Base-by-base conservation (phyloP, 2,113 vertebrate genomes). In the Odontophorus gujanensis region DNA sequence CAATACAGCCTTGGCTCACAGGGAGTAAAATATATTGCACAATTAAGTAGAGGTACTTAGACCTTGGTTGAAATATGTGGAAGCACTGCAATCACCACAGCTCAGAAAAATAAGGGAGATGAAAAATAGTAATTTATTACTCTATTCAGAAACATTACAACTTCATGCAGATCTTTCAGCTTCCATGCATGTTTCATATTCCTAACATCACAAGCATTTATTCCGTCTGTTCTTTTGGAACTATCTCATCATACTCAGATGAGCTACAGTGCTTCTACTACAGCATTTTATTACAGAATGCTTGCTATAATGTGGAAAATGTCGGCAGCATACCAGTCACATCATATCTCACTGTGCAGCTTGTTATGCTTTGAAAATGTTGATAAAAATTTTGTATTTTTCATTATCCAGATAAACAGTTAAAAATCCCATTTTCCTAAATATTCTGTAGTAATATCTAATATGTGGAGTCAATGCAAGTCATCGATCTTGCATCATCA, bases 41-140 rank as follows among this genome's bases (percentile, higher is more conserved):
- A 72, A 15, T 48, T 28, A 76, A 82, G 6, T 17, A 45, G 65
- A 69, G 30, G 18, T 85, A 20, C 22, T 63, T 53, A 82, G 22
- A 51, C 3, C 2, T 69, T 61, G 8, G 38, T 58, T 81, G n/a
- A 72, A 92, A 85, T 11, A 63, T 40, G 30, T 42, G 24, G 8
- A 5, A 0, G 0, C 53, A 32, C 18, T 80, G 28, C n/a, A 57
- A 77, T 40, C 11, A n/a, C 4, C 19, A 61, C 14, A 51, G 14
- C 16, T 85, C 38, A 69, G 45, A 79, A 76, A 8, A 67, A 59
- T 22, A 68, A 43, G 11, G 11, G 26, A 59, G 20, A 80, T 17
- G 26, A 59, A 83, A 34, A 7, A 6, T 8, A 69, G 13, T 47
- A 38, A 79, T 43, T 67, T 86, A 9, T 40, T 40, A 22, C 16